phyloP scores from a whole-genome alignment of 2,797 vertebrate genomes.

The Acanthopagrus latus region DNA sequence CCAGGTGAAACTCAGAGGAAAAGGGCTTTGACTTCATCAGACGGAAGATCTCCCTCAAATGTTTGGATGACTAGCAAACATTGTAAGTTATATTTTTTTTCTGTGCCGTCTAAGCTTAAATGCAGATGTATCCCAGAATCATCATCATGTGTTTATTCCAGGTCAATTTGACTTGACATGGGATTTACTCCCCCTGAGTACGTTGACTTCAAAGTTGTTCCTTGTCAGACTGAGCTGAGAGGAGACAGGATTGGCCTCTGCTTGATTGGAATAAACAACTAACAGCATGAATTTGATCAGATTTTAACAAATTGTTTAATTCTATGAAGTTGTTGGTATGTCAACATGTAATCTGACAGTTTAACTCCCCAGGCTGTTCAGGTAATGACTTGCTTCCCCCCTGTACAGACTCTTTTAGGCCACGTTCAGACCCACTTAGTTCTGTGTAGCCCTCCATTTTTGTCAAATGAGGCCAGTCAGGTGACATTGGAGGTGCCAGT shows the following conservation, averaged over 20 bases:
- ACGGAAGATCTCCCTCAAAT: not conserved
- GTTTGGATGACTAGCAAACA: constrained; percentile 24
- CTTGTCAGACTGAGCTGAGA: constrained; percentile 25
- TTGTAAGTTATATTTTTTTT: constrained; percentile 27
- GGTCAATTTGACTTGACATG: constrained; percentile 15
- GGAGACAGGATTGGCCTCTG: not conserved
- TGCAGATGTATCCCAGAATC: not conserved
- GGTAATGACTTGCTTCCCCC: not conserved
- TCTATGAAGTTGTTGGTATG: no score
- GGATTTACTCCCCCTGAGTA: not conserved
- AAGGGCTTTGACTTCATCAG: not conserved
- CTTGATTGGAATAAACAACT: not conserved
- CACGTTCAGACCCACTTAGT: not conserved
- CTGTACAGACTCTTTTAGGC: not conserved
- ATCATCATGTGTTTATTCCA: constrained; percentile 19
- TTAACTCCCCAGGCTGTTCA: not conserved
- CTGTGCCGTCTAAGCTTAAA: not conserved
- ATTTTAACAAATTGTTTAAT: not conserved
- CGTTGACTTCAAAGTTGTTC: constrained; percentile 6
- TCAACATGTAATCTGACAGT: not conserved
- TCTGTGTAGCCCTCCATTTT: not conserved
- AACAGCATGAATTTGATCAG: not conserved
- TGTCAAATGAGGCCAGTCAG: not conserved
- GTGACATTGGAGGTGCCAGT: not conserved
- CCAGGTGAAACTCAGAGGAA: constrained; percentile 5